A percentile compares a stretch with the other conserved stretches of the same genome.
Conservation (phyloP, 2,797 vertebrate genomes). For the Molossus molossus region DNA sequence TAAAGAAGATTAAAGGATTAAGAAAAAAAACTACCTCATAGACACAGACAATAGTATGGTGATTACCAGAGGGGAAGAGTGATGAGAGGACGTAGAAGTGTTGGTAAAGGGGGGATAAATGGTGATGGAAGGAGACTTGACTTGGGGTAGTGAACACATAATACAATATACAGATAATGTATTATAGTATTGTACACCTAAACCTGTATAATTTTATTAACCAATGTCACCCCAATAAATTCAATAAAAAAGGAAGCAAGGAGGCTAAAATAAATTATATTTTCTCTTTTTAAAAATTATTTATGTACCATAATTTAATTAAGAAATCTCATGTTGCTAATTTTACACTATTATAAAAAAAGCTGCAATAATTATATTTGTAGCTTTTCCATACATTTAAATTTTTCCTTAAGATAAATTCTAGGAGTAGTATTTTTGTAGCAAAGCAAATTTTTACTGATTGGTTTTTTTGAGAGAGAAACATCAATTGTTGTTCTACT, state of each 20-base stretch:
- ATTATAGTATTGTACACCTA: too few relatives aligned
- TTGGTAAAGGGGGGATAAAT: too few relatives aligned
- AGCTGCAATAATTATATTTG: constrained; percentile 37
- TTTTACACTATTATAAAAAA: constrained; percentile 48
- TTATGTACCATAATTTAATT: constrained; percentile 37
- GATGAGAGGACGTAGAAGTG: too few relatives aligned
- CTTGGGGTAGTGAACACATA: too few relatives aligned
- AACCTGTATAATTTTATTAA: too few relatives aligned
- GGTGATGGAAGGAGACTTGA: too few relatives aligned
- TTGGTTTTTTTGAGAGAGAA: neutral
- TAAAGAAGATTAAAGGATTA: too few relatives aligned
- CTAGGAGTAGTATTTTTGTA: constrained; percentile 10
- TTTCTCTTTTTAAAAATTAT: neutral
- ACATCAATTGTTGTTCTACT: neutral
- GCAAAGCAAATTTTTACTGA: constrained; percentile 53
- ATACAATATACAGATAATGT: too few relatives aligned
- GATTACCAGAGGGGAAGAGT: too few relatives aligned
- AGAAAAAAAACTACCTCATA: too few relatives aligned
- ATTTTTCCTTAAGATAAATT: constrained; percentile 45
- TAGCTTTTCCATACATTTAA: constrained; percentile 28
- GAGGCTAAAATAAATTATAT: neutral
- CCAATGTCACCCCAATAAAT: too few relatives aligned
- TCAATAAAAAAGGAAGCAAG: neutral
- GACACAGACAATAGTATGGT: too few relatives aligned
- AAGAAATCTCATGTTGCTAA: constrained; percentile 26